These are phyloP conservation scores for Erythrocercus mccallii DNA, from an alignment of 2,113 vertebrate species.

Conservation along the genomic window DNA sequence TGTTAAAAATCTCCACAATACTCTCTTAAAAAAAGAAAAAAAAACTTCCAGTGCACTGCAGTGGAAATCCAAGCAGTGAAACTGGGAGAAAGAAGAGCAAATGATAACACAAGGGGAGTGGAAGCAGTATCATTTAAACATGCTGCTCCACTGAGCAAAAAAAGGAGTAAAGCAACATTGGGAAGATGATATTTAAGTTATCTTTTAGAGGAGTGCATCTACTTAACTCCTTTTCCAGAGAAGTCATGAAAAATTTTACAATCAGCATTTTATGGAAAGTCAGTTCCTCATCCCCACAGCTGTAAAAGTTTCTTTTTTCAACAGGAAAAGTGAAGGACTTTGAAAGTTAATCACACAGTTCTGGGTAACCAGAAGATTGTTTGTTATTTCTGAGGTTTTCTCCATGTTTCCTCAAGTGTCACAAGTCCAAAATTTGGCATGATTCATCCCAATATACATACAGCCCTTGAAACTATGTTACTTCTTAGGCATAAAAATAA, in stretches of 20 bases:
- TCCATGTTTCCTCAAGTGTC: background rate
- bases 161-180: background rate
- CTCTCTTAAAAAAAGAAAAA: background rate
- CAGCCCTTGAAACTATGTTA: background rate
- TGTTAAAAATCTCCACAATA: background rate
- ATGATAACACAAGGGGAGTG: background rate
- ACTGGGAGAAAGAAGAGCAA: background rate
- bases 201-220: background rate
- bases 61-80: background rate
- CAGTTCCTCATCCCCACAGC: background rate
- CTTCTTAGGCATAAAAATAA: background rate
- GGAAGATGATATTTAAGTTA: background rate
- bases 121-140: background rate
- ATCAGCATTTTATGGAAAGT: background rate
- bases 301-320: background rate
- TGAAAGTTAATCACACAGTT: background rate
- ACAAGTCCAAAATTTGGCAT: background rate
- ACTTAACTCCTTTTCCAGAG: background rate
- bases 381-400: background rate
- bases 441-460: background rate
- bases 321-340: background rate
- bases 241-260: background rate
- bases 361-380: background rate
- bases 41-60: background rate
- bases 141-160: background rate